phyloP scores from a whole-genome alignment of 2,113 vertebrate species.

The Chionodraco myersi region DNA sequence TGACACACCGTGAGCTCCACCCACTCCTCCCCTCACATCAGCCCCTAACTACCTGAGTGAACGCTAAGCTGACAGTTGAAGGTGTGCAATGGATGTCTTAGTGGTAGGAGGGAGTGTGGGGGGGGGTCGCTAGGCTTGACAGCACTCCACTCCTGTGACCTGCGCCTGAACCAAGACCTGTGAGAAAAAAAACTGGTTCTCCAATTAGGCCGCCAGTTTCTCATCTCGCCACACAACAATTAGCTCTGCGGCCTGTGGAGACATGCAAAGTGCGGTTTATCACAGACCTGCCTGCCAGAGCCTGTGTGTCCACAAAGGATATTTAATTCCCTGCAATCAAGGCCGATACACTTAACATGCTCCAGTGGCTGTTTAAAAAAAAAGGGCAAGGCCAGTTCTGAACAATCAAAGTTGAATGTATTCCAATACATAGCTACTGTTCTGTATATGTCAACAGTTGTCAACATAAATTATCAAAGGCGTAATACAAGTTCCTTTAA shows the following conservation, averaged over 20 bases:
- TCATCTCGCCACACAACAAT: constrained; percentile 78
- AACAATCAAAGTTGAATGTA: constrained; percentile 13
- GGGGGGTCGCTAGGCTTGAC: constrained; percentile 38
- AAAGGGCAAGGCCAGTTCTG: background rate
- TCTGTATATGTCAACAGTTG: background rate
- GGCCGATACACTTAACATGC: background rate
- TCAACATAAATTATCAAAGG: background rate
- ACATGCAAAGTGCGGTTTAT: constrained; percentile 58
- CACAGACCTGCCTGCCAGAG: constrained; percentile 31
- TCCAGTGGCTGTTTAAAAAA: too few species aligned
- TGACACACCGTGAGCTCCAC: constrained; percentile 45
- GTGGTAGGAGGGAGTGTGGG: constrained; percentile 26
- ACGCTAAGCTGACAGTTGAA: constrained; percentile 78
- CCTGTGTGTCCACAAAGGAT: constrained; percentile 50
- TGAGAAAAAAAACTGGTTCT: constrained; percentile 81
- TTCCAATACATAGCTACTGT: constrained; percentile 21
- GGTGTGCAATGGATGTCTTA: constrained; percentile 61
- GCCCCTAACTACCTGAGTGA: constrained; percentile 61
- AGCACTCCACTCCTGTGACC: constrained; percentile 71
- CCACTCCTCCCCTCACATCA: constrained; percentile 39
- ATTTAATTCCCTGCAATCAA: constrained; percentile 60
- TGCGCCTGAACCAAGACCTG: constrained; percentile 76
- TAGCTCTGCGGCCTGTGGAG: constrained; percentile 70
- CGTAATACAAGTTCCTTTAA: background rate
- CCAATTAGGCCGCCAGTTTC: constrained; percentile 72